Percentiles rank a stretch among this genome's conserved stretches.
phyloP scores from a whole-genome alignment of 2,113 vertebrate genomes.

The Etheostoma cragini region DNA sequence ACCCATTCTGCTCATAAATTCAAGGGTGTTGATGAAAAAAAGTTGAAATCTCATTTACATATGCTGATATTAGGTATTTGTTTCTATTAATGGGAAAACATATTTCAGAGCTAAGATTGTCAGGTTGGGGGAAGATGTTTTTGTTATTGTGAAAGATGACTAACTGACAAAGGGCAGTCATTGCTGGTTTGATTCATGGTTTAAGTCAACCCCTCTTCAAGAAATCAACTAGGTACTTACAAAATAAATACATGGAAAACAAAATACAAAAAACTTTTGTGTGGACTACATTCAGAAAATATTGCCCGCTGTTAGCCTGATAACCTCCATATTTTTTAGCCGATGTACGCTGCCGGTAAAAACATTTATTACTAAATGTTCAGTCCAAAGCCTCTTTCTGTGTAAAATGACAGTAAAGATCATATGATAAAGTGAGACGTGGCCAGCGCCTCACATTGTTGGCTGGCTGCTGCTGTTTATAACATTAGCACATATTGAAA shows the following conservation, averaged over 20 bases:
- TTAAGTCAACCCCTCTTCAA: neutral
- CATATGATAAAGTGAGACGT: conserved; percentile 32
- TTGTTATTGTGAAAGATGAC: neutral
- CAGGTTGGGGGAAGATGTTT: neutral
- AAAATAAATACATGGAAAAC: conserved; percentile 1
- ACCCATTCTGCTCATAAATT: neutral
- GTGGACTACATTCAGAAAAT: neutral
- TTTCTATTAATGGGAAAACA: neutral
- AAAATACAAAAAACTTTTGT: neutral
- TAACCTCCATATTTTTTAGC: neutral
- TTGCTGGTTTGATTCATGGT: neutral
- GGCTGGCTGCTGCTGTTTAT: conserved; percentile 37
- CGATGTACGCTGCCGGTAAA: neutral
- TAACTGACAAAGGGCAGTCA: neutral
- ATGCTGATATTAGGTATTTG: neutral
- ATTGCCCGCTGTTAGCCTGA: neutral
- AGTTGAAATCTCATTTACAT: neutral
- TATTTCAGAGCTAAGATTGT: neutral
- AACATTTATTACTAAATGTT: neutral
- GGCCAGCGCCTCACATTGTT: conserved; percentile 1
- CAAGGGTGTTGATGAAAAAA: neutral
- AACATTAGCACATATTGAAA: conserved; percentile 51
- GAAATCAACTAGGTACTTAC: neutral
- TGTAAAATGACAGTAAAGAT: conserved; percentile 30
- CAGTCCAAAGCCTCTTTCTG: neutral